These are phyloP conservation scores for Pomphorhynchus laevis DNA, from an alignment of 1,140 invertebrate genomes.

Conservation along the genomic window DNA sequence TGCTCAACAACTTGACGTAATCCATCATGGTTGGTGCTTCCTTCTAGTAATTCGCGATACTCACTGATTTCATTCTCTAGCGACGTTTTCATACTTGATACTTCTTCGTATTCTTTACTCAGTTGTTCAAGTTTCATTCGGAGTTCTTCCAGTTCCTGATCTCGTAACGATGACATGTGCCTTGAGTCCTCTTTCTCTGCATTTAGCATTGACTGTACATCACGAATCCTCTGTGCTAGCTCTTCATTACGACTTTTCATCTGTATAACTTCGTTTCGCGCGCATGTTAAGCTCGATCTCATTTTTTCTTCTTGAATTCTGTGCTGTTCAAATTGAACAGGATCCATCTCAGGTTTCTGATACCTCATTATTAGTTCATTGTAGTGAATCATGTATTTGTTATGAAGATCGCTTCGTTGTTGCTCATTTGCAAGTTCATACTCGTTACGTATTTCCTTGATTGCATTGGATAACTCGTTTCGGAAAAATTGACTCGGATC, in stretches of 20 bases:
- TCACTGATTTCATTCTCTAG: background rate
- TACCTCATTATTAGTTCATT: background rate
- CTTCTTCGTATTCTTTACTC: background rate
- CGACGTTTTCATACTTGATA: background rate
- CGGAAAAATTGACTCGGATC: slow-evolving; percentile 8
- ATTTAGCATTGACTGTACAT: background rate
- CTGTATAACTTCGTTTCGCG: background rate
- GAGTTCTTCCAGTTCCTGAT: background rate
- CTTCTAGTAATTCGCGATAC: background rate
- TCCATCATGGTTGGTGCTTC: background rate
- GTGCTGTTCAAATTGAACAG: background rate
- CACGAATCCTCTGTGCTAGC: background rate
- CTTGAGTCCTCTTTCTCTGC: background rate
- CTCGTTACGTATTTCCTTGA: slow-evolving; percentile 23
- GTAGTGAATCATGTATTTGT: background rate
- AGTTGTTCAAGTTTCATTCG: background rate
- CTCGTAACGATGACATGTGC: too few species aligned
- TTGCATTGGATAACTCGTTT: slow-evolving; percentile 23
- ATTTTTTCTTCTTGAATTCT: background rate
- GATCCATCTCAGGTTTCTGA: background rate
- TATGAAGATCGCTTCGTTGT: slow-evolving; percentile 5
- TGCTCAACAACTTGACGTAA: slow-evolving; percentile 8
- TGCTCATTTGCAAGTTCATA: slow-evolving; percentile 15
- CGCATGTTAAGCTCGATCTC: background rate
- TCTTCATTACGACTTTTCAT: background rate